These are phyloP conservation scores for Choristoneura fumiferana DNA, from an alignment of 1,140 invertebrate species.

Conservation along the genomic window DNA sequence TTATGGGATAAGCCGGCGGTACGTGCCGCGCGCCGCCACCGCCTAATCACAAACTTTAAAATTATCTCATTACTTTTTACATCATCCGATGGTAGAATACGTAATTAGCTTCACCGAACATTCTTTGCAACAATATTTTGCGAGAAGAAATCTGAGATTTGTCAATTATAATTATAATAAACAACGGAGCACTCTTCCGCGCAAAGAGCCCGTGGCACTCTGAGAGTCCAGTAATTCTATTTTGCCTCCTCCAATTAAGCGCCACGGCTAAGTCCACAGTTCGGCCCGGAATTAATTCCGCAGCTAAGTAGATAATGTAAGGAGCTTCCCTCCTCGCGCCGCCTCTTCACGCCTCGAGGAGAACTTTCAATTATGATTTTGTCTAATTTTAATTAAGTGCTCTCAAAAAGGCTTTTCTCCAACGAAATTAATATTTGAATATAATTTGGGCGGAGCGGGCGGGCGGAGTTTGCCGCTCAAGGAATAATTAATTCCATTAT, in stretches of 20 bases:
- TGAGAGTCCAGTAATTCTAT: constrained; percentile 40
- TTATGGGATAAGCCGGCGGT: constrained; percentile 62
- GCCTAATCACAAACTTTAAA: constrained; percentile 63
- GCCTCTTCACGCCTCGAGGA: constrained; percentile 73
- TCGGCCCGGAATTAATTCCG: constrained; percentile 64
- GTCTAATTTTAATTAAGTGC: constrained; percentile 78
- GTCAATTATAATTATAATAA: constrained; percentile 3
- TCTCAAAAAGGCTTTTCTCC: constrained; percentile 76
- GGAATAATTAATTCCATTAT: constrained; percentile 75
- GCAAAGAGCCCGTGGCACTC: constrained; percentile 11
- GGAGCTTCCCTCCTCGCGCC: constrained; percentile 53
- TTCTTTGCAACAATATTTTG: not conserved
- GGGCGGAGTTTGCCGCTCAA: constrained; percentile 64
- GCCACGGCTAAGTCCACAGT: constrained; percentile 37
- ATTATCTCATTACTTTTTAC: constrained; percentile 38
- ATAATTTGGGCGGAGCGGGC: constrained; percentile 72
- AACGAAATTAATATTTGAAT: constrained; percentile 77
- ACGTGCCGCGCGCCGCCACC: constrained; percentile 47
- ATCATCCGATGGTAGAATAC: constrained; percentile 22
- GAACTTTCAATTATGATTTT: constrained; percentile 78
- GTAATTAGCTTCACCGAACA: constrained; percentile 17
- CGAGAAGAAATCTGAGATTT: not conserved
- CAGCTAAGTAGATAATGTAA: constrained; percentile 74
- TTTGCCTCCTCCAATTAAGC: constrained; percentile 53
- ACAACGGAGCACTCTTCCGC: not conserved